Evolutionary conservation across 1,140 invertebrate genomes (phyloP).

Genomic region (Holotrichia oblita): DNA sequence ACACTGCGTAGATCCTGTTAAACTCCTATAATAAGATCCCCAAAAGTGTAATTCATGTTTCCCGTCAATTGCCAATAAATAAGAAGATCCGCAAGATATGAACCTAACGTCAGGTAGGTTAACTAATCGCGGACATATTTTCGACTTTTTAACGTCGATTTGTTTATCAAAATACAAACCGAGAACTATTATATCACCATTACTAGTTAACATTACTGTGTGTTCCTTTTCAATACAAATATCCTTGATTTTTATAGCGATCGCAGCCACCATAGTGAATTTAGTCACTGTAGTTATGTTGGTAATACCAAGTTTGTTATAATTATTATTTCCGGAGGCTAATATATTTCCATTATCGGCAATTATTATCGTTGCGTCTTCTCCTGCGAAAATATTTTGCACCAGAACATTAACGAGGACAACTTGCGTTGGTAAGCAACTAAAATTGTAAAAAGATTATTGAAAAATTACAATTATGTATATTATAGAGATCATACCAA

Average conservation of each 20-base stretch:
- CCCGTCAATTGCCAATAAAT: conserved; percentile 22
- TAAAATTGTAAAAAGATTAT: background rate
- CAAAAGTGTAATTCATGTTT: conserved; percentile 36
- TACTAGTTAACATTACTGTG: conserved; percentile 34
- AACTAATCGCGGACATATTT: conserved; percentile 22
- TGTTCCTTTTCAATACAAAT: conserved; percentile 37
- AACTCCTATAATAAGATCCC: conserved; percentile 27
- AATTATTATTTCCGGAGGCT: conserved; percentile 22
- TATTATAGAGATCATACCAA: conserved; percentile 51
- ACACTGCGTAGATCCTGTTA: conserved; percentile 30
- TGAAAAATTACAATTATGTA: conserved; percentile 9
- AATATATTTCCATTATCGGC: conserved; percentile 31
- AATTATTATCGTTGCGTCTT: conserved; percentile 32
- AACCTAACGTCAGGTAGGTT: conserved; percentile 37
- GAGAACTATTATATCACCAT: conserved; percentile 31
- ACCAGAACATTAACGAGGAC: conserved; percentile 42
- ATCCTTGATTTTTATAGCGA: conserved; percentile 26
- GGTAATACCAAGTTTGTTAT: conserved; percentile 37
- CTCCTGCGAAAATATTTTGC: conserved; percentile 26
- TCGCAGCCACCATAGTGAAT: conserved; percentile 31
- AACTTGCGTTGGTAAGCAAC: conserved; percentile 63
- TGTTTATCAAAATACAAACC: conserved; percentile 31
- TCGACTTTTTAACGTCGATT: conserved; percentile 18
- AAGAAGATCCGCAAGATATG: conserved; percentile 27
- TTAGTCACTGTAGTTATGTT: conserved; percentile 29